phyloP scores from a whole-genome alignment of 30 jellyfish, hydroid and myxozoan genomes.

The Aurelia sp. region DNA sequence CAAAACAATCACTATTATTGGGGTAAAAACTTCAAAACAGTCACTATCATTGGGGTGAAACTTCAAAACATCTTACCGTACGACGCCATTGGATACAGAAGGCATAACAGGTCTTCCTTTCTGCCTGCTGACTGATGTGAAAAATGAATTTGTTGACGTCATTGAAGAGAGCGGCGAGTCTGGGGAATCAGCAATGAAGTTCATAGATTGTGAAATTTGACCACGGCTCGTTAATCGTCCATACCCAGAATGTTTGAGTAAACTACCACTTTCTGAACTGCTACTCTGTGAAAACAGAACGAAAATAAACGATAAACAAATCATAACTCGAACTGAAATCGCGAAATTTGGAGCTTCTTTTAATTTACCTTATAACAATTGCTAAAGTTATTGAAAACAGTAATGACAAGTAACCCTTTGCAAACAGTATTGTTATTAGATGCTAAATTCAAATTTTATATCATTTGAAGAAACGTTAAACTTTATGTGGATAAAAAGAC shows the following conservation, averaged over 20 bases:
- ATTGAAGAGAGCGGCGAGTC: constrained; percentile 96
- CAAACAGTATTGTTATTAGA: too few relatives aligned
- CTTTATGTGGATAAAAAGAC: too few relatives aligned
- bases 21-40: too few relatives aligned
- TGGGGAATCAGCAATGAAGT: constrained; percentile 58
- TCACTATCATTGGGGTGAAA: neutral
- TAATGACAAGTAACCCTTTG: too few relatives aligned
- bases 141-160: constrained; percentile 89
- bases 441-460: too few relatives aligned
- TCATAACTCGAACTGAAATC: too few relatives aligned
- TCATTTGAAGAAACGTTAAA: too few relatives aligned
- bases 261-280: constrained; percentile 63
- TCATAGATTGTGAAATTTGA: constrained; percentile 57
- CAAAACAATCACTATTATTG: neutral
- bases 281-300: constrained; percentile 50
- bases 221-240: constrained; percentile 64
- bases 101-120: constrained; percentile 81
- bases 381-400: too few relatives aligned
- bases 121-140: constrained; percentile 95
- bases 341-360: too few relatives aligned
- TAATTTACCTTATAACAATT: too few relatives aligned
- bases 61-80: constrained; percentile 3
- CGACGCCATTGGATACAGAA: constrained; percentile 68
- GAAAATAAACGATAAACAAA: too few relatives aligned
- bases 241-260: constrained; percentile 48